Evolutionary conservation across 2,113 vertebrate species (phyloP), one percentile per base, ranked within the genome.

Genomic region (Oriolus oriolus): DNA sequence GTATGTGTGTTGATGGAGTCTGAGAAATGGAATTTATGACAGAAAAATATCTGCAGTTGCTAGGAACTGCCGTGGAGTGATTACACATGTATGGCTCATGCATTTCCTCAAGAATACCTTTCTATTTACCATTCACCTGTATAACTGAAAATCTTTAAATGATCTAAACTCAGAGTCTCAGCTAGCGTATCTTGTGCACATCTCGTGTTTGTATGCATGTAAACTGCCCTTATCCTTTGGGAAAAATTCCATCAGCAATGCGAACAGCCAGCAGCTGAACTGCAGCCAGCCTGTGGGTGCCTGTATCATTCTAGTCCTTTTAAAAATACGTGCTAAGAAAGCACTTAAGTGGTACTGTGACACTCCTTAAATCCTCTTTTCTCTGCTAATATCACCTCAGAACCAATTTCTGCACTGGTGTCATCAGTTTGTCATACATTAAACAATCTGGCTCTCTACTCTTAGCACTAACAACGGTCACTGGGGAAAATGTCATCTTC

Each of bases 351-450:
- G 39, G 59, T 41, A 50, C 20, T 41, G 47, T 78, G 35, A 77
- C 39, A 44, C 56, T 90, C 28, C 47, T 83, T n/a, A 57, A 70
- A 93, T 83, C 74, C 42, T 89, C 60, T 56, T 61, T 74, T 80
- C 23, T 63, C 20, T 78, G 33, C 47, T 80, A 92, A n/a, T 49
- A 69, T 28, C 13, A 35, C 49, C 47, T 81, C 57, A 84, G 44
- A 78, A 69, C 19, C 18, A 33, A 53, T 39, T 90, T 81, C 47
- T 80, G 52, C 47, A 41, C 26, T 31, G 28, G 31, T 66, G 33
- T 28, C 1, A 3, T 60, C 49, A 56, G 8, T 53, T 78, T 78
- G 54, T 61, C 74, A n/a, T 42, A 53, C 41, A 44, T 27, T 68
- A 59, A 88, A 30, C 42, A 90, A 52, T 57, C 50, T 35, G 27